Evolutionary conservation across 2,888 invertebrate genomes (phyloP), one percentile per base, ranked within the genome.

Genomic region (Aphrophora alni): DNA sequence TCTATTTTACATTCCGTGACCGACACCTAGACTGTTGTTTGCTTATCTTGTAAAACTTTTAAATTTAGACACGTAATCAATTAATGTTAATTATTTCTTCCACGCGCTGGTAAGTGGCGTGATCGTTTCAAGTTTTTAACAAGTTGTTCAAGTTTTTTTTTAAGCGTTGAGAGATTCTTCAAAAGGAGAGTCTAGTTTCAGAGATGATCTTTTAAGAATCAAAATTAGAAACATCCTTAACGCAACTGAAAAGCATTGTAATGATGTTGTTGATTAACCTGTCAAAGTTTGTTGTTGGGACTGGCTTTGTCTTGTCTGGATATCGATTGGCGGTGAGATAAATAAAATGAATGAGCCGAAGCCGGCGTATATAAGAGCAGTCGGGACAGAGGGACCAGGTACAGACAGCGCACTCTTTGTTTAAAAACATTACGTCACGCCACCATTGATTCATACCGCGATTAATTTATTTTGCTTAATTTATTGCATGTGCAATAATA

Each of bases 311-410:
- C 59, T 21, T 8, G 59, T 21, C n/a, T 14, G 44, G 5, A 14
- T 59, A 59, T 59, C 59, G 59, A 59, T 8, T 21, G 59, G 59
- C 59, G 59, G 59, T 21, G 21, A 59, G 59, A 59, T 59, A 59
- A 14, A 44, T 17, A 44, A 59, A 59, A 59, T 59, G 59, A 21
- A 59, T 21, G 59, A 59, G 59, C 59, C 59, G 3, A 0, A 21
- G 59, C 59, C 59, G 59, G 59, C 59, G 59, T 59, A 59, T 59
- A 59, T n/a, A 59, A 59, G 59, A 59, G 59, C 59, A n/a, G 21
- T 10, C n/a, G 59, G 21, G 59, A 59, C 21, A 21, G 21, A 10
- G 59, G 59, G 59, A 21, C 59, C 59, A 59, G 59, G 59, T 59
- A 59, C 59, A 21, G 59, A 21, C 59, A 59, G 59, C 59, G 59